These are phyloP conservation scores for Limnephilus rhombicus DNA, from an alignment of 2,888 invertebrate species.

Conservation along the genomic window DNA sequence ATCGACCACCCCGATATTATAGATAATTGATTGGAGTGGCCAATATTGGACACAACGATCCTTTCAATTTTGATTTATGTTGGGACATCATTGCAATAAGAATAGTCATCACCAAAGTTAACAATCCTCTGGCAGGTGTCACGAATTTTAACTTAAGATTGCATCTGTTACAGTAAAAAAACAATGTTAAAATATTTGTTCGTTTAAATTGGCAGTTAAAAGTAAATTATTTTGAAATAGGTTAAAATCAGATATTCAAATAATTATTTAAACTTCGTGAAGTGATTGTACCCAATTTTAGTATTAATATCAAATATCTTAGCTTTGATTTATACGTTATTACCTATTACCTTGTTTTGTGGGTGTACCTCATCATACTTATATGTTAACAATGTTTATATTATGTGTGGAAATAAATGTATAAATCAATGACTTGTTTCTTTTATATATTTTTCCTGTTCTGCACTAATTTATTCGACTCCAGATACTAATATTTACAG, in stretches of 20 bases:
- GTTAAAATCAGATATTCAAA: no score
- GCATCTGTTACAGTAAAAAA: neutral
- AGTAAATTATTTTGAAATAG: no score
- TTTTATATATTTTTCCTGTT: neutral
- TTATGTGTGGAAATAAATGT: neutral
- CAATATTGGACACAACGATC: slow-evolving; percentile 22
- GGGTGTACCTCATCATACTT: neutral
- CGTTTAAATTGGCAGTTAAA: neutral
- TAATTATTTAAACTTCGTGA: no score
- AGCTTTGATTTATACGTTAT: no score
- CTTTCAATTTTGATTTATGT: neutral
- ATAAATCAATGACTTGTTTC: neutral
- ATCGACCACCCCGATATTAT: slow-evolving; percentile 1
- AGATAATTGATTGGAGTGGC: slow-evolving; percentile 15
- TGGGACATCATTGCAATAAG: neutral
- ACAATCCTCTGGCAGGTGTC: neutral
- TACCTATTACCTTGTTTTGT: no score
- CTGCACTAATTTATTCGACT: neutral
- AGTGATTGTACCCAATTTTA: no score
- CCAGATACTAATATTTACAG: no score
- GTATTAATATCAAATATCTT: no score
- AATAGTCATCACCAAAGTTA: neutral
- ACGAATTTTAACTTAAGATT: neutral
- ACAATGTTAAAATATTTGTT: no score
- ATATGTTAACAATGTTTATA: neutral